Conservation (phyloP, 2,888 invertebrate genomes). For the Hirtodrosophila duncani region DNA sequence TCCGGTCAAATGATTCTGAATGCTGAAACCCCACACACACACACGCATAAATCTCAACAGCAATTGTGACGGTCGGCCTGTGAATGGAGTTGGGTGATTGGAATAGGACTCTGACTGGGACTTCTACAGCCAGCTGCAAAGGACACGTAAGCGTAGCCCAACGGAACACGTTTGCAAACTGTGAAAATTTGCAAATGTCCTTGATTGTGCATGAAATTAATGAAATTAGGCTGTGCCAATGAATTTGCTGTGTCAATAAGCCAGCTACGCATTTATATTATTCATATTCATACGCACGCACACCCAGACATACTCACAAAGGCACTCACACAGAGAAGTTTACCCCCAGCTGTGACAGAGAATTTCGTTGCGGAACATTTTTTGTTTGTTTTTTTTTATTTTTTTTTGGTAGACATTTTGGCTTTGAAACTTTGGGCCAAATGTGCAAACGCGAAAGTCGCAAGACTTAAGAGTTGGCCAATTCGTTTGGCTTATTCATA, state of each 20-base stretch:
- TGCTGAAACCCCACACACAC: constrained; percentile 24
- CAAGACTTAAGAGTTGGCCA: neutral
- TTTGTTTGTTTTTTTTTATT: too few species aligned
- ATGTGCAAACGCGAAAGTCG: too few species aligned
- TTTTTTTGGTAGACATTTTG: too few species aligned
- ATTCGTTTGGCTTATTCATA: constrained; percentile 22
- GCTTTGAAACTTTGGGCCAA: too few species aligned
- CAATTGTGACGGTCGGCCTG: neutral
- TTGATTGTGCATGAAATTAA: constrained; percentile 62
- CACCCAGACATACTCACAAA: constrained; percentile 19
- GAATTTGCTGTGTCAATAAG: constrained; percentile 43
- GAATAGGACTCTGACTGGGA: too few species aligned
- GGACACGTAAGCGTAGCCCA: neutral
- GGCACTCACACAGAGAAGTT: constrained; percentile 1
- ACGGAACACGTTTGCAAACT: constrained; percentile 46
- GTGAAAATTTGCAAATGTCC: constrained; percentile 56
- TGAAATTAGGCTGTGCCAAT: constrained; percentile 56
- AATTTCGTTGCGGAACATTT: neutral
- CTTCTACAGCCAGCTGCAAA: too few species aligned
- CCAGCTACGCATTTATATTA: constrained; percentile 35
- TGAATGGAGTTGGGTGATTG: too few species aligned
- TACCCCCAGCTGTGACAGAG: neutral
- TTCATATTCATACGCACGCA: too few species aligned
- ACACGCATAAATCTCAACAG: constrained; percentile 40
- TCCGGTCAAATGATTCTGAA: constrained; percentile 66